Conservation (phyloP, 2,113 vertebrate genomes). For the Menura novaehollandiae region DNA sequence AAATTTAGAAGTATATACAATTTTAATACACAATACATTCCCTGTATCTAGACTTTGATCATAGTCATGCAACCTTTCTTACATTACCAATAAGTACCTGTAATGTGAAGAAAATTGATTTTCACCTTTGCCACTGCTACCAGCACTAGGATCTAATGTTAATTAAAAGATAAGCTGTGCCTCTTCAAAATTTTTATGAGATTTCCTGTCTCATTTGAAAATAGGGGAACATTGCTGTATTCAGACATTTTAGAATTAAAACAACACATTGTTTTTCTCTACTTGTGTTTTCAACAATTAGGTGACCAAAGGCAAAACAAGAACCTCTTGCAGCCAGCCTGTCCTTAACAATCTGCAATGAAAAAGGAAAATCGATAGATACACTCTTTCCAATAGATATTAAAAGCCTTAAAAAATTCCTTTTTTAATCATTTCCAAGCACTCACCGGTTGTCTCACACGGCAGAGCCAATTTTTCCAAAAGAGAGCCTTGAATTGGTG, state of each 20-base stretch:
- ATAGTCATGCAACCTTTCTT: not conserved
- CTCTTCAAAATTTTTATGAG: not conserved
- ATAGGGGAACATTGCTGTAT: not conserved
- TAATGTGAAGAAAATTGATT: not conserved
- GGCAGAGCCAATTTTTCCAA: slow-evolving; percentile 79
- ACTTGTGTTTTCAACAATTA: not conserved
- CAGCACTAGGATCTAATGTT: not conserved
- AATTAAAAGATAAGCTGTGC: not conserved
- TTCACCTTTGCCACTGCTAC: not conserved
- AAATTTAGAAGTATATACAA: not conserved
- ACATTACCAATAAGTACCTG: not conserved
- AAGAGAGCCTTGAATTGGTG: slow-evolving; percentile 67
- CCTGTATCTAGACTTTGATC: not conserved
- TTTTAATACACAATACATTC: not conserved
- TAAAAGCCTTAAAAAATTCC: not conserved
- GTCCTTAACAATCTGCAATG: not conserved
- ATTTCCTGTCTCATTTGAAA: not conserved
- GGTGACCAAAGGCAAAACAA: not conserved
- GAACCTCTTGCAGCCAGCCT: not conserved
- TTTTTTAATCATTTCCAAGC: not conserved
- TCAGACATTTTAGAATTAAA: not conserved
- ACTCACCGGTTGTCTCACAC: slow-evolving; percentile 72
- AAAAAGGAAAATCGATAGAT: not conserved
- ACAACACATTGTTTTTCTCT: not conserved
- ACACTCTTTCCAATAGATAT: not conserved